Evolutionary conservation across 2,888 invertebrate species (phyloP), one percentile per base, ranked within the genome.

Genomic region (Cerastis leucographa): DNA sequence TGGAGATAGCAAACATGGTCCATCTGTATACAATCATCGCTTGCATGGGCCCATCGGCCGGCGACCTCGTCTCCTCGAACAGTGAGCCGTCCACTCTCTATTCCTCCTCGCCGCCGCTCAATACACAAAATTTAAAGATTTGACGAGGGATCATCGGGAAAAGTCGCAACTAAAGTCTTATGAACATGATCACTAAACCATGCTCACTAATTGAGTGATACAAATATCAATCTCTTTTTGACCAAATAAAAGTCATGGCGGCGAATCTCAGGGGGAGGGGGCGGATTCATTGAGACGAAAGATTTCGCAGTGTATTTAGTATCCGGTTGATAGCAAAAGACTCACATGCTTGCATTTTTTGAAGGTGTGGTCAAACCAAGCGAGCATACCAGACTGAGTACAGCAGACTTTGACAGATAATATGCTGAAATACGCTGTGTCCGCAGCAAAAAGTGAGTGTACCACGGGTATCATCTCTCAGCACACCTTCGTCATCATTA

Each of bases 181-280:
- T n/a, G 12, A 19, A 44, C 29, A 74, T 51, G 49, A 71, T 22
- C 12, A 72, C 29, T 54, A 72, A 51, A 29, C n/a, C 19, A 35
- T n/a, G 25, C n/a, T 73, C 29, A 22, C 5, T 12, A n/a, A 22
- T 54, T 19, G 1, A 42, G 11, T 42, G 22, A 71, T 71, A 25
- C 3, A 46, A 46, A 35, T 14, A 46, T 1, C n/a, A 68, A n/a
- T 3, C 35, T 35, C 35, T 35, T 35, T 35, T 3, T 56, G 25
- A 29, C 2, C 25, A 14, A 56, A 56, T 29, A 11, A 17, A 25
- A 25, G 7, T 56, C 14, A 29, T 25, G 7, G 14, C 17, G 14
- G 17, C 17, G 14, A 56, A 25, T 56, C 25, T 54, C 1, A n/a
- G n/a, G 2, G 12, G 2, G 12, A n/a, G 54, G 35, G 35, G 1